Percentiles rank a stretch among this genome's conserved stretches.
These are phyloP conservation scores for Acrocephalus kingi DNA, from an alignment of 2,113 vertebrate genomes.

Conservation along the genomic window DNA sequence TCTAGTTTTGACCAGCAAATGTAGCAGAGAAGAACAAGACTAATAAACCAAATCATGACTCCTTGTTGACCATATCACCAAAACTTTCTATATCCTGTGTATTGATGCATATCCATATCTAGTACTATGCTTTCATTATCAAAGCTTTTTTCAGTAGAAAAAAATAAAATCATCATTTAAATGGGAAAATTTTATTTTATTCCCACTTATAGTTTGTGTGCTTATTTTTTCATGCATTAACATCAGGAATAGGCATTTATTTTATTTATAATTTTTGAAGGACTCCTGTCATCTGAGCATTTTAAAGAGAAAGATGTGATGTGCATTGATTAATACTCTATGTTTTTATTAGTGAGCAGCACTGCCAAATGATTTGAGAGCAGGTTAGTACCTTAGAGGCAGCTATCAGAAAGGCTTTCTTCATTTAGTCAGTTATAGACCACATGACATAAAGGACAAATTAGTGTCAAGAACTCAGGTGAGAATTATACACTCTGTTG, in stretches of 20 bases:
- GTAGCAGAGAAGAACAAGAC: not conserved
- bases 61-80: not conserved
- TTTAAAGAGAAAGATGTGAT: not conserved
- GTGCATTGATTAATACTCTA: not conserved
- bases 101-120: not conserved
- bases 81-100: not conserved
- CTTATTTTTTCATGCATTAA: not conserved
- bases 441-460: conserved; percentile 7
- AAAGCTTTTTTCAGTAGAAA: not conserved
- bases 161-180: not conserved
- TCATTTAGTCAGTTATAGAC: conserved; percentile 40
- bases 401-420: not conserved
- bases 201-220: not conserved
- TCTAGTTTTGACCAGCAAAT: not conserved
- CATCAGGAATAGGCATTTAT: not conserved
- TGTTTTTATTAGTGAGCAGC: not conserved
- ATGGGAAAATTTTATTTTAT: not conserved
- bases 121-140: not conserved
- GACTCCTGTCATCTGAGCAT: not conserved
- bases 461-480: not conserved
- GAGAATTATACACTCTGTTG: not conserved
- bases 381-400: not conserved
- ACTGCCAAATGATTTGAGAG: not conserved
- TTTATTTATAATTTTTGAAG: not conserved
- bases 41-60: not conserved